phyloP scores from a whole-genome alignment of 2,888 invertebrate genomes.

The Ophion costatus region DNA sequence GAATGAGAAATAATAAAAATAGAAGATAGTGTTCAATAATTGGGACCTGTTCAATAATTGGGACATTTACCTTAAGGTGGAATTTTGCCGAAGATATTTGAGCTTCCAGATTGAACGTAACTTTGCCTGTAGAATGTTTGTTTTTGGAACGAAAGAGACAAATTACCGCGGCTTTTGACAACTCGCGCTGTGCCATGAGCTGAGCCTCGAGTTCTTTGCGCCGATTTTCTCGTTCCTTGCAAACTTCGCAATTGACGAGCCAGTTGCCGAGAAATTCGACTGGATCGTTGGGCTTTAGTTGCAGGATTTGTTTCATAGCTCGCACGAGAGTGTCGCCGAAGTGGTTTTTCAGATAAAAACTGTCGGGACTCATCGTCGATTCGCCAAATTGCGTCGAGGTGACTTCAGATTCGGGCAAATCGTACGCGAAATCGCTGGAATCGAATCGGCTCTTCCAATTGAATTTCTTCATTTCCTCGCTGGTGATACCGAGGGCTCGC shows the following conservation, averaged over 20 bases:
- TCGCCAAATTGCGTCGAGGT: neutral
- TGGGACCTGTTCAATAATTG: too few relatives aligned
- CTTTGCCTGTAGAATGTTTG: neutral
- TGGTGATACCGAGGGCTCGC: conserved; percentile 35
- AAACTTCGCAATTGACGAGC: conserved; percentile 84
- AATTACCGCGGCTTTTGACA: conserved; percentile 28
- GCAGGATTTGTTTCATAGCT: conserved; percentile 83
- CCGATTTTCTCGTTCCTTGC: conserved; percentile 77
- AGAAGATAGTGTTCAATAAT: too few relatives aligned
- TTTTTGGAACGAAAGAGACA: neutral
- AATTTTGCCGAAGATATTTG: too few relatives aligned
- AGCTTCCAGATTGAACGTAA: neutral
- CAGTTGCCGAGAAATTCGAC: conserved; percentile 84
- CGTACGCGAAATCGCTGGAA: neutral
- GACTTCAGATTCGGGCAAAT: neutral
- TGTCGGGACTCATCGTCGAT: conserved; percentile 35
- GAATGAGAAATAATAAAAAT: too few relatives aligned
- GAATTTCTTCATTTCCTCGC: conserved; percentile 29
- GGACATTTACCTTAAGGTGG: too few relatives aligned
- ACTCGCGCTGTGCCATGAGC: conserved; percentile 48
- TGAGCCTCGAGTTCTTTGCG: conserved; percentile 64
- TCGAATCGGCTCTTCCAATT: conserved; percentile 31
- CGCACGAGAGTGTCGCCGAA: conserved; percentile 31
- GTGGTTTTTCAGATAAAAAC: conserved; percentile 46
- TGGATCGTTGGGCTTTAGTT: conserved; percentile 83